Evolutionary conservation across 2,113 vertebrate species (phyloP), one percentile per base, ranked within the genome.

Genomic region (Hipposideros armiger): DNA sequence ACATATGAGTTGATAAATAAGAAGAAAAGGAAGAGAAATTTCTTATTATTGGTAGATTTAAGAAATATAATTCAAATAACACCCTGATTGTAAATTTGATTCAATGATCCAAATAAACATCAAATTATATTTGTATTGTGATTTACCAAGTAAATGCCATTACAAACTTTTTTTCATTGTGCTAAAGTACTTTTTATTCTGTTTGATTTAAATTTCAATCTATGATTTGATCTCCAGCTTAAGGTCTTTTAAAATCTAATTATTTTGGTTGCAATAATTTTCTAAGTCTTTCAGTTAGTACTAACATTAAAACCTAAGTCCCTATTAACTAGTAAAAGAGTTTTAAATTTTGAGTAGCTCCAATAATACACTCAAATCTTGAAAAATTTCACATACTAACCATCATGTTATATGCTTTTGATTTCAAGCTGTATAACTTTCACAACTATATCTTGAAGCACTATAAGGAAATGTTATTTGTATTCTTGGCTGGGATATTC

Each of bases 221-320:
- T 74, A 20, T 74, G 52, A 95, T 82, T 95, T 96, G 40, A 96
- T 87, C 90, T 97, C 95, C 83, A 95, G 73, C 77, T 97, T 93
- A 87, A 80, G 40, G 36, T 95, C 45, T 88, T 94, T 91, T 45
- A 94, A 88, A 94, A 67, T 66, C 88, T 94, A 91, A 95, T 95
- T 97, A 96, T 74, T 94, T 96, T 95, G 70, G 32, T 54, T 85
- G 47, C 40, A 87, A 45, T 92, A 95, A 84, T 95, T 95, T 93
- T 84, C 76, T 42, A 94, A 92, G 22, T 84, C 42, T 96, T 97
- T 72, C 73, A 90, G 54, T 90, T 97, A 94, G 66, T 50, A 66
- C 54, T 87, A 95, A 96, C 88, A 95, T 95, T 97, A 94, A 90
- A 96, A 87, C 40, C 67, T 87, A 92, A 87, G 83, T 95, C 47